Base-by-base conservation (phyloP, 1,140 invertebrate genomes). In the Achatina immaculata region DNA sequence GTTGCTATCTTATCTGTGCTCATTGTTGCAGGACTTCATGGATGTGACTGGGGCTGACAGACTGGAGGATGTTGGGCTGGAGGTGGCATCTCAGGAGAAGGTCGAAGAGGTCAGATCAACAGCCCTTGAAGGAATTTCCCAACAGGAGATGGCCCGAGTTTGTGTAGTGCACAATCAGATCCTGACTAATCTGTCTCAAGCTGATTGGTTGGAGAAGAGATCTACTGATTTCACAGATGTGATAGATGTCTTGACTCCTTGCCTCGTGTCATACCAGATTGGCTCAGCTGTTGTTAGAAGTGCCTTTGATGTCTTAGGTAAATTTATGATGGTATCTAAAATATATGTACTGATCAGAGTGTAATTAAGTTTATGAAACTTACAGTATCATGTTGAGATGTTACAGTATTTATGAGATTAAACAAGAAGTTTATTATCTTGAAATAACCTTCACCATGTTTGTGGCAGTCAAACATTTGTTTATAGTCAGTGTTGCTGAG, bases 71-170 rank as follows among this genome's bases (percentile, higher is more conserved):
- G 79, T 78, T 28, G 79, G 74, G 21, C 68, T 85, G 36, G 66
- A 78, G n/a, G 83, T 85, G 62, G 71, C 58, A 19, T 38, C 51
- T 14, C 74, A 69, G 36, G 79, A n/a, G 14, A 7, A 24, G 28
- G 76, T n/a, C 19, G 24, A 2, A 1, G 36, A 3, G 24, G 1
- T 1, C 14, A 28, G 19, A 78, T 0, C 19, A 19, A 6, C 16
- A 1, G 28, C 76, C n/a, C 62, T 83, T 31, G 78, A 85, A 28
- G 82, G 85, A 28, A 83, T 89, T 24, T 86, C 87, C 24, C 84
- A 86, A 72, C 82, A 86, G n/a, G 89, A 91, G 58, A 88, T 92
- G 86, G 82, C 68, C 38, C 83, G 85, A 72, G 83, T 91, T 24
- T 85, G 82, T 68, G 43, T 79, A 55, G 82, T 85, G 16, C 90